Evolutionary conservation across 1,140 invertebrate genomes (phyloP).

Genomic region (Sminthurinus signatus): DNA sequence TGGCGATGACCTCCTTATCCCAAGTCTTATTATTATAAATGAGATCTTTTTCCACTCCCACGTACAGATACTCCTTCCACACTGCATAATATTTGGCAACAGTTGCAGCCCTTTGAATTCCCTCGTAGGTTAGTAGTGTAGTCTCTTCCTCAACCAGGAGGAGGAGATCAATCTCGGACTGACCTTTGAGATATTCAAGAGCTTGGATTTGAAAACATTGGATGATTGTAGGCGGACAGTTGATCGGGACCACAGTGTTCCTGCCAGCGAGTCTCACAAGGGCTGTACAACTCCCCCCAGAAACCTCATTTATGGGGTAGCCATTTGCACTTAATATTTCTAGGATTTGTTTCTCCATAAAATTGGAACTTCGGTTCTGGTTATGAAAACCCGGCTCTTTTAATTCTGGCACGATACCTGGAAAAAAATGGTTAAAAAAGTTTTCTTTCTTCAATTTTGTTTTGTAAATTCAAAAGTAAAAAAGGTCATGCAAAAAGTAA

Average conservation of each 20-base stretch:
- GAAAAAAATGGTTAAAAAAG: not conserved
- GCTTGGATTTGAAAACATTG: conserved; percentile 31
- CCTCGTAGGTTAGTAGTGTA: conserved; percentile 15
- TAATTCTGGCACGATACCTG: conserved; percentile 2
- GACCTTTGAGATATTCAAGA: conserved; percentile 21
- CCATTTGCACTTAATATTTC: not conserved
- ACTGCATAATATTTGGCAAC: conserved; percentile 17
- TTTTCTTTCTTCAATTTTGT: not conserved
- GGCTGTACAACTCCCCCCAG: not conserved
- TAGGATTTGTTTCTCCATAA: not conserved
- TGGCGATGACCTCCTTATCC: conserved; percentile 3
- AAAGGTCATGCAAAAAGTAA: not conserved
- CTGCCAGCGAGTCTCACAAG: not conserved
- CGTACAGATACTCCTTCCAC: conserved; percentile 35
- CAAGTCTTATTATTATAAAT: conserved; percentile 3
- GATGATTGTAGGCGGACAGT: conserved; percentile 26
- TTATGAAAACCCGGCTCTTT: not conserved
- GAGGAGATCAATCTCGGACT: not conserved
- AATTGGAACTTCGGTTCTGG: not conserved
- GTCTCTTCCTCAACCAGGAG: conserved; percentile 11
- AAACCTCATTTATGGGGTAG: not conserved
- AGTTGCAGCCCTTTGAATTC: conserved; percentile 17
- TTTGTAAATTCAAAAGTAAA: not conserved
- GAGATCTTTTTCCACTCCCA: conserved; percentile 25
- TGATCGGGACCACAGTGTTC: not conserved